Evolutionary conservation across 2,113 vertebrate species (phyloP).

Genomic region (Heterotilapia buettikoferi): DNA sequence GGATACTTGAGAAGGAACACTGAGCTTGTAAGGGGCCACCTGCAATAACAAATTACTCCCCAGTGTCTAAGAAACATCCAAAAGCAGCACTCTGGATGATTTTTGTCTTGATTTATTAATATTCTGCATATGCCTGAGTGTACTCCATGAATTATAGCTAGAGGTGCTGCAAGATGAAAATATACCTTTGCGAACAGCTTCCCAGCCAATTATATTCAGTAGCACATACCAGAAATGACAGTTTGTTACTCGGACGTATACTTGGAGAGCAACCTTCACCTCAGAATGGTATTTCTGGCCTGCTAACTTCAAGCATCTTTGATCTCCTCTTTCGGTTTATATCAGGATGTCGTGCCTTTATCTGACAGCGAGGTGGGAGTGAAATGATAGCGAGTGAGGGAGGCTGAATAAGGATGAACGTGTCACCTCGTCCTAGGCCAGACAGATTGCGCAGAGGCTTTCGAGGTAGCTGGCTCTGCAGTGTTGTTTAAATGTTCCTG

Average conservation of each 20-base stretch:
- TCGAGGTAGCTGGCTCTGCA: background rate
- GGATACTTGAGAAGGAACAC: conserved; percentile 43
- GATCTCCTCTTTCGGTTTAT: conserved; percentile 38
- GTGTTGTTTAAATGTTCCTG: conserved; percentile 31
- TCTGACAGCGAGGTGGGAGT: conserved; percentile 41
- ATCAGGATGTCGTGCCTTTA: conserved; percentile 22
- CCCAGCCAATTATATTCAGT: conserved; percentile 39
- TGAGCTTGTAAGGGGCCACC: conserved; percentile 45
- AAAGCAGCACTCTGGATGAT: conserved; percentile 32
- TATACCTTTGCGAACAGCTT: conserved; percentile 8
- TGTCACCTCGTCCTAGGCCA: conserved; percentile 3
- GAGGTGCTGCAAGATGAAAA: conserved; percentile 38
- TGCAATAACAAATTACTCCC: conserved; percentile 59
- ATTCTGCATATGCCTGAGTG: conserved; percentile 16
- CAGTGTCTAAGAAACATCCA: conserved; percentile 46
- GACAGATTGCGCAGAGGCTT: background rate
- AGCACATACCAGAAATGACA: conserved; percentile 52
- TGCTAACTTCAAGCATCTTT: conserved; percentile 24
- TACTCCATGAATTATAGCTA: conserved; percentile 10
- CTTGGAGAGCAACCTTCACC: conserved; percentile 24
- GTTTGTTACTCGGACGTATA: conserved; percentile 36
- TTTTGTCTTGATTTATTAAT: conserved; percentile 55
- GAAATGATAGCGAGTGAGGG: conserved; percentile 5
- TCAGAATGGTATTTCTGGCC: conserved; percentile 29
- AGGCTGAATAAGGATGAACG: conserved; percentile 25